Evolutionary conservation across 1,140 invertebrate genomes (phyloP), one percentile per base, ranked within the genome.

Genomic region (Copidosoma floridanum): DNA sequence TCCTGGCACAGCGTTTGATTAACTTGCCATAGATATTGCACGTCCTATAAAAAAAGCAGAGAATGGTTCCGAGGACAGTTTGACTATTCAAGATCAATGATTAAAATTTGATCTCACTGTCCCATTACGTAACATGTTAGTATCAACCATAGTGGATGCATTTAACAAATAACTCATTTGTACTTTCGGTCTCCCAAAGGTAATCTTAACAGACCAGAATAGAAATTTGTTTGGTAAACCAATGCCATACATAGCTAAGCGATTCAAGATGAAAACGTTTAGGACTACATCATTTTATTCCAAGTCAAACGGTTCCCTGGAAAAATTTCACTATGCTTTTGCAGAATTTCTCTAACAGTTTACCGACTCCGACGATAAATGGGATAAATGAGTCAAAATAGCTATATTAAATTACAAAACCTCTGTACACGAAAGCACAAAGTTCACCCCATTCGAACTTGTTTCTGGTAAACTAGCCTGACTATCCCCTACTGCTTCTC

Each of bases 271-370:
- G 1, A 55, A 41, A 2, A 12, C 50, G 16, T 16, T 40, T 4
- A 3, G 16, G 1, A 56, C 59, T 1, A 65, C 59, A 0, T 54
- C 63, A 1, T 65, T 61, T 27, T 32, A 50, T 12, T 46, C 64
- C 2, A 48, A 78, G 60, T 61, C 66, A 1, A 80, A 79, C 58
- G 76, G 75, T 2, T 48, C 51, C 0, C 12, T 75, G 0, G 76
- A 80, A 54, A 32, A 72, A 40, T 72, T 66, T 47, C 80, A 84
- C 65, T 57, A 47, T 11, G 64, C 66, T 1, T 41, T 73, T 14
- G 43, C 27, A 1, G 65, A 69, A 46, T 75, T 67, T 57, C 48
- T 73, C 20, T 57, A 54, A 24, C 32, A 2, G 59, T 32, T 38
- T 8, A 12, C 38, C 7, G 12, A 20, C 4, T 43, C 29, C 7